phyloP scores from a whole-genome alignment of 2,113 vertebrate species.

The Coptodon rendalli region DNA sequence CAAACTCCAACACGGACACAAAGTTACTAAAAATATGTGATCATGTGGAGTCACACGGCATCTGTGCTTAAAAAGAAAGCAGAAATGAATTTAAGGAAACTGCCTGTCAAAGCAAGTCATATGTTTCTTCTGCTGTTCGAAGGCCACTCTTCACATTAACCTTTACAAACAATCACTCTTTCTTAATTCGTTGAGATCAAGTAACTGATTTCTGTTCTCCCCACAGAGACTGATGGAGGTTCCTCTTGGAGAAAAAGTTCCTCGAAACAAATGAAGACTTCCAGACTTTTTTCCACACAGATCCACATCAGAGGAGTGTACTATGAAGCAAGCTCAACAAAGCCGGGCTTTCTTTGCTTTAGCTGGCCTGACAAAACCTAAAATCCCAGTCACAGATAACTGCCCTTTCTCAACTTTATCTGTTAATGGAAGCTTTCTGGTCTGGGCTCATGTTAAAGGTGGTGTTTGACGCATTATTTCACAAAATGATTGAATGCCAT shows the following conservation, averaged over 20 bases:
- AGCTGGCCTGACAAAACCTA: neutral
- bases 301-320: neutral
- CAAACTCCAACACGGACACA: neutral
- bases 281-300: neutral
- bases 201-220: neutral
- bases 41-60: neutral
- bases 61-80: neutral
- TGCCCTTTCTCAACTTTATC: neutral
- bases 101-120: neutral
- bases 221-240: constrained; percentile 75
- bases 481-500: fast-evolving
- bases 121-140: neutral
- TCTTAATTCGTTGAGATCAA: neutral
- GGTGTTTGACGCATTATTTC: neutral
- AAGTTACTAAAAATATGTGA: neutral
- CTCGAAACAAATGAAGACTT: constrained; percentile 62
- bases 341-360: neutral
- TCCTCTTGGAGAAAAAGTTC: constrained; percentile 75
- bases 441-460: neutral
- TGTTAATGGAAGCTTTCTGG: neutral
- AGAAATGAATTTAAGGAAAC: neutral
- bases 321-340: neutral
- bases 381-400: neutral
- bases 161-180: neutral
- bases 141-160: fast-evolving